phyloP scores from a whole-genome alignment of 2,113 vertebrate species.

The Poeciliopsis turrubarensis region DNA sequence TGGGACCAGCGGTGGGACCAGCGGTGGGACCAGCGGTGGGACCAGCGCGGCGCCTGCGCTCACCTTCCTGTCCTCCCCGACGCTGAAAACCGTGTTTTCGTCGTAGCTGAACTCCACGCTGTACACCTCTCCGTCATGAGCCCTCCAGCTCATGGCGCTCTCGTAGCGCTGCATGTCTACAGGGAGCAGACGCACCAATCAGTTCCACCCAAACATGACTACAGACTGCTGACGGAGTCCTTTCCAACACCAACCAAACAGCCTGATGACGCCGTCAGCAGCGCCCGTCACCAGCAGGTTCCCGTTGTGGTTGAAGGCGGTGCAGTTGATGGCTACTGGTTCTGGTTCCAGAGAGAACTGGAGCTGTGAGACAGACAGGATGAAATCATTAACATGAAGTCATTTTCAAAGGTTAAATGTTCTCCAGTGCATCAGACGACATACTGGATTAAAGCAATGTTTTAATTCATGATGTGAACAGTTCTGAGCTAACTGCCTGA shows the following conservation, averaged over 20 bases:
- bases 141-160: slow-evolving; percentile 95
- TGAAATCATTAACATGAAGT: neutral
- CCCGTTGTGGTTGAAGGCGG: slow-evolving; percentile 96
- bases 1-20: too few species aligned
- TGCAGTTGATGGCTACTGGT: slow-evolving; percentile 94
- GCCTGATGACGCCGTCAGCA: slow-evolving; percentile 91
- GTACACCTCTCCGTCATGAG: slow-evolving; percentile 93
- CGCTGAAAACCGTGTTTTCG: slow-evolving; percentile 95
- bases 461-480: too few species aligned
- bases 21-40: too few species aligned
- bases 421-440: too few species aligned
- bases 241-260: slow-evolving; percentile 85
- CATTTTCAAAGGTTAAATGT: neutral
- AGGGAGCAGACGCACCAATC: neutral
- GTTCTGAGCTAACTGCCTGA: too few species aligned
- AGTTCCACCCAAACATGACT: neutral
- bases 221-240: too few species aligned
- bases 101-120: slow-evolving; percentile 98
- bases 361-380: slow-evolving; percentile 75
- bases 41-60: too few species aligned
- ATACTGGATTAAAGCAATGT: too few species aligned
- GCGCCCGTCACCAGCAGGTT: slow-evolving; percentile 96
- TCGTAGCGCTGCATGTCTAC: slow-evolving; percentile 97
- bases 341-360: slow-evolving; percentile 94
- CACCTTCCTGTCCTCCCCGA: slow-evolving; percentile 96